phyloP scores from a whole-genome alignment of 2,888 invertebrate genomes.

The Seira sanloemensis region DNA sequence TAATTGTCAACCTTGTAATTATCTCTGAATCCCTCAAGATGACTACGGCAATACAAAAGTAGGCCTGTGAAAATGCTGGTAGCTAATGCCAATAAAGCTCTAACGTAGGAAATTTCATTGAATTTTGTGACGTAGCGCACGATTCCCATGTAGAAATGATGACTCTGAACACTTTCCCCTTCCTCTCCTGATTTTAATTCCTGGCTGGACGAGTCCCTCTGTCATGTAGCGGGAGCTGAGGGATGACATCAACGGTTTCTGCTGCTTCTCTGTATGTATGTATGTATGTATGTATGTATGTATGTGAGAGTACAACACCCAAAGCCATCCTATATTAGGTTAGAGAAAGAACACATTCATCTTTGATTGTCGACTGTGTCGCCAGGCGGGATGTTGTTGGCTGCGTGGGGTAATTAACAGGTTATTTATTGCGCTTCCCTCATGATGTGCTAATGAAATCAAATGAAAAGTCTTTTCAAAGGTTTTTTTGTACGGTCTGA shows the following conservation, averaged over 20 bases:
- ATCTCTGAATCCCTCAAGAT: constrained; percentile 22
- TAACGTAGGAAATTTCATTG: not conserved
- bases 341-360: constrained; percentile 43
- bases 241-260: too few relatives aligned
- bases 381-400: constrained; percentile 61
- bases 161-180: constrained; percentile 41
- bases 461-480: constrained; percentile 50
- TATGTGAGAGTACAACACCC: not conserved
- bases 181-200: constrained; percentile 45
- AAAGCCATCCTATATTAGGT: constrained; percentile 3
- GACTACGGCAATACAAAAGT: not conserved
- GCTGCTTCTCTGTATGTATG: too few relatives aligned
- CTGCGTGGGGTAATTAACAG: constrained; percentile 65
- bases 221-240: not conserved
- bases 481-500: not conserved
- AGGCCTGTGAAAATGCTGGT: not conserved
- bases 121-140: not conserved
- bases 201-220: not conserved
- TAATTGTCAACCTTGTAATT: constrained; percentile 62
- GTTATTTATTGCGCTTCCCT: constrained; percentile 61
- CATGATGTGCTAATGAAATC: constrained; percentile 63
- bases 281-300: not conserved
- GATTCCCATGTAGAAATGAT: constrained; percentile 41
- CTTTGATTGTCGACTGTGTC: constrained; percentile 62
- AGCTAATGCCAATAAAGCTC: not conserved